A percentile compares a stretch with the other conserved stretches of the same genome.
Conservation (phyloP, 2,888 invertebrate genomes). For the Mimachlamys varia region DNA sequence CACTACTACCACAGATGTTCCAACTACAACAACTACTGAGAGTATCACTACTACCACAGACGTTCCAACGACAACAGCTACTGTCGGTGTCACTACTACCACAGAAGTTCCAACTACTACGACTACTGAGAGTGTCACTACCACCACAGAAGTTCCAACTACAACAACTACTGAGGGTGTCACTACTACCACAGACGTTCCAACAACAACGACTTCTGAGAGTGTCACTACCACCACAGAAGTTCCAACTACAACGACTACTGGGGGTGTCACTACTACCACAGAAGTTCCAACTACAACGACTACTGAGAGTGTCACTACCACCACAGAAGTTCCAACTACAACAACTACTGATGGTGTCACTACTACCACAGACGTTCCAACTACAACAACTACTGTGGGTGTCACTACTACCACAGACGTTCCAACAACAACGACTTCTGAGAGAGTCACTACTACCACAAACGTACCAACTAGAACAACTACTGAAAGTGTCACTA, state of each 20-base stretch:
- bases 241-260: neutral
- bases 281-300: neutral
- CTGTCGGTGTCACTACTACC: neutral
- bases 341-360: neutral
- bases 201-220: neutral
- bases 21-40: neutral
- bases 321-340: neutral
- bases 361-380: neutral
- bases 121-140: neutral
- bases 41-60: neutral
- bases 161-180: neutral
- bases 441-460: neutral
- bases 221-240: neutral
- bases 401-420: constrained; percentile 3
- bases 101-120: neutral
- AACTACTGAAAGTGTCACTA: neutral
- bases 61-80: constrained; percentile 4
- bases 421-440: neutral
- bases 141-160: neutral
- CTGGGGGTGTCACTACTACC: neutral
- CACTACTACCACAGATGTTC: constrained; percentile 3
- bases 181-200: constrained; percentile 6
- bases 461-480: neutral
- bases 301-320: neutral
- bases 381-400: neutral